Conservation (phyloP, 35 echinoderm and acorn worm species). For the Patiria miniata region DNA sequence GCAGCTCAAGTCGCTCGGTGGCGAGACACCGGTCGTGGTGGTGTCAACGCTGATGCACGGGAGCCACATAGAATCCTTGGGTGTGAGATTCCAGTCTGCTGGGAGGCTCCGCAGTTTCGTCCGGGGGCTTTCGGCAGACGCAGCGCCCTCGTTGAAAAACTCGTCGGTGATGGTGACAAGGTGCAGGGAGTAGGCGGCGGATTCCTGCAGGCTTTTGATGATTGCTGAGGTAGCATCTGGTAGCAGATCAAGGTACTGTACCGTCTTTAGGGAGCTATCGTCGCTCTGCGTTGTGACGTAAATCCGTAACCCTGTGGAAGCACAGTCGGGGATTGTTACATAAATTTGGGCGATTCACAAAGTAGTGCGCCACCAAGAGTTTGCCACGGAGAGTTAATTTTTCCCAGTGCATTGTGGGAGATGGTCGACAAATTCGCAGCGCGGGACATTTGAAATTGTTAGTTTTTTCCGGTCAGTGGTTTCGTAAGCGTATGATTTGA, state of each 20-base stretch:
- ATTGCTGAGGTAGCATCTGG: conserved; percentile 47
- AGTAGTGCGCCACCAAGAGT: too few relatives aligned
- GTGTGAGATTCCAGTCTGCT: conserved; percentile 32
- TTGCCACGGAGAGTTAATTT: too few relatives aligned
- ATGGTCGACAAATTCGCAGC: too few relatives aligned
- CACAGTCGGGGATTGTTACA: too few relatives aligned
- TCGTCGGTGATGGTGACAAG: conserved; percentile 70
- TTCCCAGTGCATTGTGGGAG: too few relatives aligned
- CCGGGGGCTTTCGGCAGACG: background rate
- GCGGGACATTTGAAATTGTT: too few relatives aligned
- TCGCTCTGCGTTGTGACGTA: conserved; percentile 41
- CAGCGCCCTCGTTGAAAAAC: conserved; percentile 50
- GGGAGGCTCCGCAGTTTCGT: conserved; percentile 42
- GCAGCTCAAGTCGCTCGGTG: conserved; percentile 41
- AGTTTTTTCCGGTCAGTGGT: too few relatives aligned
- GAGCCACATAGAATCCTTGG: conserved; percentile 40
- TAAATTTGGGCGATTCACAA: too few relatives aligned
- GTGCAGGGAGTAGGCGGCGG: conserved; percentile 48
- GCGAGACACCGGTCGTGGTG: conserved; percentile 46
- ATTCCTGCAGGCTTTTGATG: conserved; percentile 43
- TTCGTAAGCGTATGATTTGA: too few relatives aligned
- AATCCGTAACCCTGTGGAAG: conserved; percentile 35
- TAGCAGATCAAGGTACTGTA: conserved; percentile 36
- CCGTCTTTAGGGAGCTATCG: background rate
- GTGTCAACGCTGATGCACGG: conserved; percentile 37